Evolutionary conservation across 2,113 vertebrate species (phyloP), one percentile per base, ranked within the genome.

Genomic region (Mola mola): DNA sequence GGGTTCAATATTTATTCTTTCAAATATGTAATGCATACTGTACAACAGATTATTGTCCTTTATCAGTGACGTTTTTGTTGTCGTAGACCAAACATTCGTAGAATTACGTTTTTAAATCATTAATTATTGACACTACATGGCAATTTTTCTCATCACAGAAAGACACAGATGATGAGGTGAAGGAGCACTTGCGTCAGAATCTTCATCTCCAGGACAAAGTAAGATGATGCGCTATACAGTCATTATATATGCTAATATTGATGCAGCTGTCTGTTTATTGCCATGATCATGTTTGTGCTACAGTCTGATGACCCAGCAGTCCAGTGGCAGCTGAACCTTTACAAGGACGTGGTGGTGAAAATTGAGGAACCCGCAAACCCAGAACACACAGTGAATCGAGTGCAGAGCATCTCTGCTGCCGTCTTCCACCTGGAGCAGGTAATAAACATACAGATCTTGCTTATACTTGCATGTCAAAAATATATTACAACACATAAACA

Each of bases 131-230:
- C 41, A 21, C 1, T 25, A 2, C 2, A 8, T 37, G 40, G 20
- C 5, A 20, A 9, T 11, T 20, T 40, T 22, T 16, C 4, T 15
- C 13, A 2, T 75, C 87, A 78, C 86, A 99, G 97, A 97, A 89
- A 89, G 97, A 99, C 76, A 98, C 95, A 8, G 97, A 99, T 56
- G 96, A 98, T n/a, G 97, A 99, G 84, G 96, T 99, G 76, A 98
- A 93, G 86, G 95, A 98, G 36, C 92, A 98, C 50, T 61, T 99
- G 74, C 91, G 91, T 38, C 95, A 93, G 76, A 98, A 99, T 81
- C 91, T 98, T 55, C 96, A 99, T 79, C 91, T 98, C 58, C 96
- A 95, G 70, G 96, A 97, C 72, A 99, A 98, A 93, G 97, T 96
- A 88, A 91, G 25, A 38, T 17, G 2, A 15, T 22, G 5, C 22